Evolutionary conservation across 2,888 invertebrate species (phyloP).

Genomic region (Orthosia gothica): DNA sequence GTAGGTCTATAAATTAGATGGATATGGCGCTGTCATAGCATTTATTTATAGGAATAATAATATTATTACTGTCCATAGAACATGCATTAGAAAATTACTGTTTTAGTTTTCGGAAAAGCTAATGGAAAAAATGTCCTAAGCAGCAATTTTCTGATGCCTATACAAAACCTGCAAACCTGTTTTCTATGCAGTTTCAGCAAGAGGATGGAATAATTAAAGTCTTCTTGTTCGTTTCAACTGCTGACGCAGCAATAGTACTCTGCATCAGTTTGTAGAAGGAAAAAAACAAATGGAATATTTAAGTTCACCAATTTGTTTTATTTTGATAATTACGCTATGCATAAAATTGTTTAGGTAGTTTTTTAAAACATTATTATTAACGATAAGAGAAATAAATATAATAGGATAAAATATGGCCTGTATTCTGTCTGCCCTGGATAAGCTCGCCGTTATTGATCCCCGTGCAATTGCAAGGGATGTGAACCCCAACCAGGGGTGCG

Average conservation of each 20-base stretch:
- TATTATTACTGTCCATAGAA: slow-evolving; percentile 4
- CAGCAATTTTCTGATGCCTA: neutral
- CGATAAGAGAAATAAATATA: neutral
- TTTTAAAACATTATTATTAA: neutral
- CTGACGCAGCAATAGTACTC: too few relatives aligned
- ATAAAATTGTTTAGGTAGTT: too few relatives aligned
- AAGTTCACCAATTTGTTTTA: too few relatives aligned
- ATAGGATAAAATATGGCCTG: neutral
- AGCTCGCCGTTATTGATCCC: neutral
- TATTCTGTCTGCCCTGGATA: neutral
- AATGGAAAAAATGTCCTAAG: neutral
- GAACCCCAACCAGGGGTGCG: slow-evolving; percentile 40
- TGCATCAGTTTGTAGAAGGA: too few relatives aligned
- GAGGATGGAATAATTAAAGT: neutral
- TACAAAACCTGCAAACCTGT: too few relatives aligned
- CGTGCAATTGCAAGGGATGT: slow-evolving; percentile 33
- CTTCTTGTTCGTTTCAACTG: too few relatives aligned
- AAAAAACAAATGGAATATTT: too few relatives aligned
- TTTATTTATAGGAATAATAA: slow-evolving; percentile 15
- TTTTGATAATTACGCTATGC: too few relatives aligned
- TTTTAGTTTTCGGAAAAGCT: slow-evolving; percentile 8
- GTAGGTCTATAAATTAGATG: slow-evolving; percentile 15
- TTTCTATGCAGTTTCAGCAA: neutral
- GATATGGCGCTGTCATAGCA: slow-evolving; percentile 24
- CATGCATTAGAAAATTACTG: slow-evolving; percentile 24